These are phyloP conservation scores for Ictalurus furcatus DNA, from an alignment of 2,113 vertebrate species.

Conservation along the genomic window DNA sequence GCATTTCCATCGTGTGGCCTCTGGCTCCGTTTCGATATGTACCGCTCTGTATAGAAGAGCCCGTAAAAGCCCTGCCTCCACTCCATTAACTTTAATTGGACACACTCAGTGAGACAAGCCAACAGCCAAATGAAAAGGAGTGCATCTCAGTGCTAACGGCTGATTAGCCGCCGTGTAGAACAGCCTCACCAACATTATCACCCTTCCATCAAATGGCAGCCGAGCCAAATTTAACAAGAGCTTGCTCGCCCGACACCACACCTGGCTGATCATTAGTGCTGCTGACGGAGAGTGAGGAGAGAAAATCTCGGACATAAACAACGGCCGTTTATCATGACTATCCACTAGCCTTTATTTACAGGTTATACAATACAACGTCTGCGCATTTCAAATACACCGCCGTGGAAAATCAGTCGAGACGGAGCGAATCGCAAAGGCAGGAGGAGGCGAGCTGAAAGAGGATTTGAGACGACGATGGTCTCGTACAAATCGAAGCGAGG, in stretches of 20 bases:
- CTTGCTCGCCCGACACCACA: slow-evolving; percentile 25
- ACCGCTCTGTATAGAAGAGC: slow-evolving; percentile 26
- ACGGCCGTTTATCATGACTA: background rate
- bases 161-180: slow-evolving; percentile 45
- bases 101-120: slow-evolving; percentile 38
- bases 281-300: slow-evolving; percentile 16
- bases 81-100: slow-evolving; percentile 54
- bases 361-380: background rate
- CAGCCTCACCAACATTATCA: slow-evolving; percentile 38
- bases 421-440: background rate
- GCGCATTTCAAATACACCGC: background rate
- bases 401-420: background rate
- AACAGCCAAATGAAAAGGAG: slow-evolving; percentile 38
- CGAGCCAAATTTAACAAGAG: slow-evolving; percentile 41
- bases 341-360: background rate
- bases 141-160: slow-evolving; percentile 35
- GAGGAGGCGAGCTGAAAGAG: background rate
- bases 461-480: no score
- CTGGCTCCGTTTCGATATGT: background rate
- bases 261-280: slow-evolving; percentile 40
- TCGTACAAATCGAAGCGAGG: background rate
- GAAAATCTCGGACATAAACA: background rate
- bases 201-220: slow-evolving; percentile 29
- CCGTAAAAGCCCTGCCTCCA: slow-evolving; percentile 32
- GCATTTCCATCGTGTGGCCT: background rate